Evolutionary conservation across 2,113 vertebrate species (phyloP), one percentile per base, ranked within the genome.

Genomic region (Forbesichthys agassizii): DNA sequence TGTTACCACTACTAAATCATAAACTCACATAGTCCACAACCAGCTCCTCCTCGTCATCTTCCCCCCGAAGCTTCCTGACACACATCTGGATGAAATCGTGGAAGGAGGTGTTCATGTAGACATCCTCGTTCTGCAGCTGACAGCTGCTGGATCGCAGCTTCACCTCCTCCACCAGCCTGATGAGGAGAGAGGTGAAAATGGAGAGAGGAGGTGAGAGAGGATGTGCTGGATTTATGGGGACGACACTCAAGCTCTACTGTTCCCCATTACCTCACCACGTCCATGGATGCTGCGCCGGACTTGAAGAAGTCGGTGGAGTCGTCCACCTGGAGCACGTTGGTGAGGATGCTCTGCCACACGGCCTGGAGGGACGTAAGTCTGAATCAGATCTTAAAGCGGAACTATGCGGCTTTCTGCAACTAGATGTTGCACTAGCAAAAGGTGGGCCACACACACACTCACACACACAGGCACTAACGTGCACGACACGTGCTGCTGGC

Each of bases 91-190:
- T 88, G 84, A 96, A 96, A 55, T 94, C 95, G 69, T 90, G 86
- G 69, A 95, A 96, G n/a, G 89, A 92, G 64, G 94, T 92, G 9
- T 95, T 94, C 94, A 96, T 95, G 87, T 96, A 96, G 9, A 96
- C 89, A 0, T 96, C 95, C 71, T 96, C 95, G 0, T 94, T 95
- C 75, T 95, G 94, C 52, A 96, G 75, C 81, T 94, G 93, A 57
- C 94, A 86, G 56, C 81, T 86, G 3, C 80, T 88, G 16, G 89
- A 92, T 13, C 91, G 88, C n/a, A 94, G 90, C 78, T 95, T 95
- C 61, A 94, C 92, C 70, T 96, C 95, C 80, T 96, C 95, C 51
- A 96, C 93, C 7, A 96, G 87, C 69, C 95, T 96, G 80, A 2
- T 42, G 53, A 18, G 0, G 33, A 36, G 60, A 1, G 49, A 20